Evolutionary conservation across 2,113 vertebrate genomes (phyloP), one percentile per base, ranked within the genome.

Genomic region (Tetrao urogallus): DNA sequence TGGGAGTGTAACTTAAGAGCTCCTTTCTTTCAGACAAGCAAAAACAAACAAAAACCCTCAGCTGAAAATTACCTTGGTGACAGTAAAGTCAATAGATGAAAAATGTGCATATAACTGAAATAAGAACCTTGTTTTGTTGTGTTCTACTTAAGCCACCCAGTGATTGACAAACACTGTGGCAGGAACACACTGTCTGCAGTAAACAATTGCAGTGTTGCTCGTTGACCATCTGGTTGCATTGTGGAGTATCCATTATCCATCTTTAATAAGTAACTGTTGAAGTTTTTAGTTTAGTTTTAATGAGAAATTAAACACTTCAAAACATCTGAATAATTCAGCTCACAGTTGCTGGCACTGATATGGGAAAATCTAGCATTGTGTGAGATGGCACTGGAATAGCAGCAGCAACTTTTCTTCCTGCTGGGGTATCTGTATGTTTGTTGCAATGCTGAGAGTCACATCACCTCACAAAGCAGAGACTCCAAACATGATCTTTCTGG

Each of bases 241-340:
- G 58, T 10, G 6, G 50, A 63, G 15, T 71, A 89, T 67, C 84
- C 45, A 30, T 92, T 93, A 63, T 45, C 81, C 22, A 28, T 45
- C 72, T 89, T 88, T 86, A 78, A 42, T 82, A 93, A 74, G 36
- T 22, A 50, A 40, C 18, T 76, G 27, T 69, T 6, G 12, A 81
- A 87, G 72, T 40, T 65, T 75, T 87, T 9, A 20, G 36, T 79
- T 87, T 52, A 86, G 77, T 76, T 94, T 90, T 73, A 86, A 89
- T 76, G 91, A 67, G 92, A 94, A 96, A 94, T 90, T n/a, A 48
- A 93, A 96, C 56, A 57, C 88, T 58, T 79, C 58, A 58, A 82
- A 93, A 48, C 72, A 57, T 52, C 64, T 95, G 73, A 96, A 94
- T 97, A 94, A 96, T 93, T 96, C 72, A 96, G 45, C 45, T 92